A percentile compares a stretch with the other conserved stretches of the same genome.
These are phyloP conservation scores for Phengaris alcon DNA, from an alignment of 2,888 invertebrate genomes.

Conservation along the genomic window DNA sequence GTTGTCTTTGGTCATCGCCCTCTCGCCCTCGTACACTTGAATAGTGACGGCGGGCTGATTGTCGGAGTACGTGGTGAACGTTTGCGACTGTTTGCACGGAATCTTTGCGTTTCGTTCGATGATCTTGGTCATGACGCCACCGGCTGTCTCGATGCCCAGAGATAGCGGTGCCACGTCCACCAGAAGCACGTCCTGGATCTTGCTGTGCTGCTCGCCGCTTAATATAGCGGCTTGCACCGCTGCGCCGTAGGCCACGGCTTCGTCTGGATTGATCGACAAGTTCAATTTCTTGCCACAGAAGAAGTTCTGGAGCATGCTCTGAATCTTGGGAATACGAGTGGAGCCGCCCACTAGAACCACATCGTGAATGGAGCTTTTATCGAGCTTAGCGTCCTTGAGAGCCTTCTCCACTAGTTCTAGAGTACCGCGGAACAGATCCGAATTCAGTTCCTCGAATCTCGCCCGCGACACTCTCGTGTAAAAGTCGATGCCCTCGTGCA, in stretches of 20 bases:
- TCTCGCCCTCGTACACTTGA: slow-evolving; percentile 87
- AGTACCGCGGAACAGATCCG: slow-evolving; percentile 85
- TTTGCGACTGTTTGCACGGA: slow-evolving; percentile 85
- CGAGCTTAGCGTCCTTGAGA: slow-evolving; percentile 87
- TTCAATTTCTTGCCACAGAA: slow-evolving; percentile 86
- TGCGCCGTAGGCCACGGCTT: slow-evolving; percentile 89
- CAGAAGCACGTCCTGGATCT: slow-evolving; percentile 83
- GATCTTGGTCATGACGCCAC: slow-evolving; percentile 88
- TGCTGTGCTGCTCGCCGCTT: slow-evolving; percentile 85
- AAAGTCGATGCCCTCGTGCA: slow-evolving; percentile 84
- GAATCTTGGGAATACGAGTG: slow-evolving; percentile 89
- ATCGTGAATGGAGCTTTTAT: slow-evolving; percentile 86
- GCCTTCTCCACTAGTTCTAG: slow-evolving; percentile 89
- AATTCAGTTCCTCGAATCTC: slow-evolving; percentile 86
- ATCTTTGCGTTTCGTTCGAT: slow-evolving; percentile 85
- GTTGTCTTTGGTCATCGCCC: slow-evolving; percentile 90
- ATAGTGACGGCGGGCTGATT: slow-evolving; percentile 88
- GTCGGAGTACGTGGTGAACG: slow-evolving; percentile 89
- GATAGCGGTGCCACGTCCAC: slow-evolving; percentile 83
- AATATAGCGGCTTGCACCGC: slow-evolving; percentile 87
- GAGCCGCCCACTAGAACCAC: slow-evolving; percentile 91
- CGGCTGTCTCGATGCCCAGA: slow-evolving; percentile 88
- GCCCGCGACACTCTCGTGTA: slow-evolving; percentile 86
- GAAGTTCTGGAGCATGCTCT: slow-evolving; percentile 85
- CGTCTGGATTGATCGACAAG: slow-evolving; percentile 88